Conservation (phyloP, 2,113 vertebrate species). For the Platichthys stellatus region DNA sequence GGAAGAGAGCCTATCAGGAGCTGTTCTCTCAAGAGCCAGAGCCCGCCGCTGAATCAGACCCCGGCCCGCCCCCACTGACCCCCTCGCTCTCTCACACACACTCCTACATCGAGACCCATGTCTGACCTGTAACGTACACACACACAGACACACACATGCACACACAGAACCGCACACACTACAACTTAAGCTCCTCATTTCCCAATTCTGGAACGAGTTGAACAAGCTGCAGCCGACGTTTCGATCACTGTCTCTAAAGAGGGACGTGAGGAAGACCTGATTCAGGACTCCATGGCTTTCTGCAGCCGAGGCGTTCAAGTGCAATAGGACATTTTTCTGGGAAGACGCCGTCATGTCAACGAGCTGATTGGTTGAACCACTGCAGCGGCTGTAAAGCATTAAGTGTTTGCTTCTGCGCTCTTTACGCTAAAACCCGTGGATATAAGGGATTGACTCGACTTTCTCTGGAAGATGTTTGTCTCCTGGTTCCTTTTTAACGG, state of each 20-base stretch:
- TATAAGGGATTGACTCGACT: conserved; percentile 2
- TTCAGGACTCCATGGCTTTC: neutral
- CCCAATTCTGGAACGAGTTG: conserved; percentile 14
- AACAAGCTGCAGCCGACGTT: conserved; percentile 7
- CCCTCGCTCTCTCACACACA: conserved; percentile 93
- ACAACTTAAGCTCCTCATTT: neutral
- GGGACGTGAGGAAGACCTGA: no score
- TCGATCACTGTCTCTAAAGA: no score
- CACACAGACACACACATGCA: conserved; percentile 15
- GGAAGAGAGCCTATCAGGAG: conserved; percentile 96
- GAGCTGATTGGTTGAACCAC: conserved; percentile 46
- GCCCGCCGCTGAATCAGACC: conserved; percentile 82
- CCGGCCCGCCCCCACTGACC: conserved; percentile 85
- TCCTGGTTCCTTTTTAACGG: neutral
- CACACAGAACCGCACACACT: conserved; percentile 7
- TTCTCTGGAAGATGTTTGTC: neutral
- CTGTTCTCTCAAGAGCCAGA: conserved; percentile 87
- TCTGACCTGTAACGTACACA: conserved; percentile 80
- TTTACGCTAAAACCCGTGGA: neutral
- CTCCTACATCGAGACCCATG: conserved; percentile 98
- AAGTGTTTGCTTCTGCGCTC: conserved; percentile 46
- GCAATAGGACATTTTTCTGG: conserved; percentile 27
- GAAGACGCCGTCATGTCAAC: conserved; percentile 16
- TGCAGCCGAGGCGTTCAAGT: neutral
- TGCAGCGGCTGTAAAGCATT: conserved; percentile 37